A percentile compares a stretch with the other conserved stretches of the same genome.
phyloP scores from a whole-genome alignment of 1,140 invertebrate species.

The Drosophila erecta region DNA sequence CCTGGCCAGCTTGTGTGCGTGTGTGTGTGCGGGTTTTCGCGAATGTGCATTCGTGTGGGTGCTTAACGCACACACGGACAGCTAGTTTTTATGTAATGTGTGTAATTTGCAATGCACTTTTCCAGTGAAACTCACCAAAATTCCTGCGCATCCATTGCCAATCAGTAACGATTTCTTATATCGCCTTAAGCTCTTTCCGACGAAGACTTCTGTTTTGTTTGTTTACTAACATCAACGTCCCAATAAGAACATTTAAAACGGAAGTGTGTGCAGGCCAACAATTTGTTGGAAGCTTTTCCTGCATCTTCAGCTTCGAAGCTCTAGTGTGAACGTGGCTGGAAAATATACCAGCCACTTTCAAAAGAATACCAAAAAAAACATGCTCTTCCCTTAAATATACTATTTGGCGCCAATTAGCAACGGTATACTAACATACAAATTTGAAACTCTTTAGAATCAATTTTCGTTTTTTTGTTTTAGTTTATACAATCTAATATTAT shows the following conservation, averaged over 20 bases:
- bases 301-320: slow-evolving; percentile 41
- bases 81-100: slow-evolving; percentile 39
- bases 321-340: slow-evolving; percentile 9
- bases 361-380: background rate
- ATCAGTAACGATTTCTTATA: background rate
- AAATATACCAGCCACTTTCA: slow-evolving; percentile 5
- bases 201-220: slow-evolving; percentile 12
- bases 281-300: slow-evolving; percentile 53
- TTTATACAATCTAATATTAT: background rate
- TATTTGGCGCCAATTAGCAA: background rate
- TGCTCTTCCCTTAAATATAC: background rate
- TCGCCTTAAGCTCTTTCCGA: background rate
- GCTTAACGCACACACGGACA: slow-evolving; percentile 25
- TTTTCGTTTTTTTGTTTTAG: background rate
- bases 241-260: slow-evolving; percentile 20
- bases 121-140: slow-evolving; percentile 47
- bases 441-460: background rate
- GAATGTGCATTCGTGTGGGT: slow-evolving; percentile 11
- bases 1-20: slow-evolving; percentile 14
- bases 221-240: slow-evolving; percentile 57
- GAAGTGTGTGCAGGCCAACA: slow-evolving; percentile 33
- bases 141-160: slow-evolving; percentile 43
- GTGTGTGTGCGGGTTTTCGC: slow-evolving; percentile 11
- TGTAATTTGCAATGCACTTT: slow-evolving; percentile 20
- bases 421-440: background rate